Base-by-base conservation (phyloP, 2,113 vertebrate species). In the Etia nguti region DNA sequence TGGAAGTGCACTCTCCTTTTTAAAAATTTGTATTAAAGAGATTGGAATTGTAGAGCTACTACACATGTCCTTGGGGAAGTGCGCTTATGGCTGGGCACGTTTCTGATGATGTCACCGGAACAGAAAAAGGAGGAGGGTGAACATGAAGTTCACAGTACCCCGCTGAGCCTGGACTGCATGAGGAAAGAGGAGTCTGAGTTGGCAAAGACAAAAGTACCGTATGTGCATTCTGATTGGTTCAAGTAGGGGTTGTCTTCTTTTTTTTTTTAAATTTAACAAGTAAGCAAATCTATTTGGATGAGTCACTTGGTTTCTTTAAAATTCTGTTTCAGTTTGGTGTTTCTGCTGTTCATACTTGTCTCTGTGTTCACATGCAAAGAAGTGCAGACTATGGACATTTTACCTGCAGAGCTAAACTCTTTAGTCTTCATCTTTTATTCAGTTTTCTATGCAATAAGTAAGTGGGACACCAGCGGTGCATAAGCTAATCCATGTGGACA, bases 31-130 rank as follows among this genome's bases (percentile, higher is more conserved):
- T 50, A 56, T 48, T 77, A 50, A 62, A 89, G 79, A 80, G 89
- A 60, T 81, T 89, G 57, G 81, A 80, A 81, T 90, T 88, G 83
- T 89, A 34, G 54, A 83, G 81, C 79, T 89, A 92, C 89, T 92
- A 90, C 86, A 80, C 83, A 84, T 92, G 84, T 91, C 92, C 86
- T 91, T 52, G 26, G 93, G 92, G 92, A 92, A 79, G 79, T 80
- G 81, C 62, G 81, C 75, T 91, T 90, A 88, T 90, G 87, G 88
- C 82, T 85, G 75, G 80, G 86, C 90, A 91, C 56, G 31, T 86
- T 91, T 86, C 29, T 83, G 86, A 31, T 92, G 90, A 94, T 94
- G 93, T 93, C 94, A 94, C 83, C 24, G 24, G 83, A 68, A 87
- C 73, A 82, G 60, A 90, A 59, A 84, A 86, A 91, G 55, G 79